Evolutionary conservation across 2,888 invertebrate species (phyloP).

Genomic region (Xylota segnis): DNA sequence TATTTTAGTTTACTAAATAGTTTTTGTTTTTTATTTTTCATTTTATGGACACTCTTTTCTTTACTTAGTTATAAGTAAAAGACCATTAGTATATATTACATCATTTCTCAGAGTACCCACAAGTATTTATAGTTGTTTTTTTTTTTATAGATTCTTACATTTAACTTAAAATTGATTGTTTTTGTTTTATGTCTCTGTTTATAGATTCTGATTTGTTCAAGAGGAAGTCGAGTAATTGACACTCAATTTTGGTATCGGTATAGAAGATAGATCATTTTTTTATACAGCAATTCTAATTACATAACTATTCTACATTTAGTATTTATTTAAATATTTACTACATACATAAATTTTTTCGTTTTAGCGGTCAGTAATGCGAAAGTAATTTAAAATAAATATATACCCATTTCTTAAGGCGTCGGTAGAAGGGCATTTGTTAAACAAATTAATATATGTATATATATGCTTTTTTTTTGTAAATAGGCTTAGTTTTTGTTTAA

Average conservation of each 20-base stretch:
- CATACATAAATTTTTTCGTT: constrained; percentile 16
- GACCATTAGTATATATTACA: constrained; percentile 60
- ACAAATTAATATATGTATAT: constrained; percentile 9
- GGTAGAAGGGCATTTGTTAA: constrained; percentile 17
- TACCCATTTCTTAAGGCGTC: constrained; percentile 54
- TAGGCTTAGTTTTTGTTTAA: background rate
- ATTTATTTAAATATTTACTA: constrained; percentile 9
- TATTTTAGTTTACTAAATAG: constrained; percentile 21
- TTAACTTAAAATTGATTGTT: constrained; percentile 60
- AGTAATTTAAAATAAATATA: constrained; percentile 34
- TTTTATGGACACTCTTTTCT: constrained; percentile 45
- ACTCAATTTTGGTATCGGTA: constrained; percentile 41
- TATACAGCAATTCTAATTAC: constrained; percentile 44
- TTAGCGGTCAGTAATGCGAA: constrained; percentile 15
- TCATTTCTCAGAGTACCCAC: constrained; percentile 15
- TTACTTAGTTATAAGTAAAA: constrained; percentile 50
- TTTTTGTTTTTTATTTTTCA: constrained; percentile 6
- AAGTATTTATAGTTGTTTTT: constrained; percentile 9
- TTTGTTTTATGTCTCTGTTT: constrained; percentile 15
- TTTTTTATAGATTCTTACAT: constrained; percentile 18
- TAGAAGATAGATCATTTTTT: constrained; percentile 46
- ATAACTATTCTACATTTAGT: constrained; percentile 34
- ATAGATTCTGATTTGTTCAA: constrained; percentile 32
- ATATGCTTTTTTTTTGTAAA: constrained; percentile 1
- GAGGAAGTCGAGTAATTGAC: constrained; percentile 71